phyloP scores from a whole-genome alignment of 2,888 invertebrate genomes.

The Doris montereyensis region DNA sequence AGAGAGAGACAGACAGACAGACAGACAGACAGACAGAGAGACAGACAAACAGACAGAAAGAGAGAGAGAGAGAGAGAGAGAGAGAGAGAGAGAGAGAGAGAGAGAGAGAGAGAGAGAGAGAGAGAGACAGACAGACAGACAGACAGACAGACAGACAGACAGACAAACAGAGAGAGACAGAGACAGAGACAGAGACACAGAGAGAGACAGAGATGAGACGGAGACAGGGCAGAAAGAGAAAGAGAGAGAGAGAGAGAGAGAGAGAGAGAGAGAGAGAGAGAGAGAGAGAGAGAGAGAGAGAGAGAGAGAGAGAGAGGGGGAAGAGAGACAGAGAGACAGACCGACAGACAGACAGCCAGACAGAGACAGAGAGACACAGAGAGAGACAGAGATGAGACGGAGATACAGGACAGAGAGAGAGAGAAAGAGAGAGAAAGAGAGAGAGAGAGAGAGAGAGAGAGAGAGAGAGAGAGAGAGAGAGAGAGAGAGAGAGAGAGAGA shows the following conservation, averaged over 20 bases:
- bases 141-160: neutral
- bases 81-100: neutral
- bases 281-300: constrained; percentile 1
- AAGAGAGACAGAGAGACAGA: neutral
- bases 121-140: constrained; percentile 1
- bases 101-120: neutral
- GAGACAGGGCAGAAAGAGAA: too few relatives aligned
- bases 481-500: constrained; percentile 14
- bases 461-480: constrained; percentile 5
- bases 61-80: neutral
- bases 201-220: too few relatives aligned
- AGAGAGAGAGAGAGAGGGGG: neutral
- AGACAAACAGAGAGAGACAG: too few relatives aligned
- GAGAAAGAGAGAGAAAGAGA: neutral
- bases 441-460: neutral
- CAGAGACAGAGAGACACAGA: too few relatives aligned
- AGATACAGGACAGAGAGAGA: too few relatives aligned
- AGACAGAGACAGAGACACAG: neutral
- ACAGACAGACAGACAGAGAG: neutral
- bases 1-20: neutral
- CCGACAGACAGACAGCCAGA: too few relatives aligned
- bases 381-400: too few relatives aligned
- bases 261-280: neutral
- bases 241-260: constrained; percentile 8
- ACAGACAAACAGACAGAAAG: too few relatives aligned